phyloP scores from a whole-genome alignment of 2,797 vertebrate species.

The Selene dorsalis region DNA sequence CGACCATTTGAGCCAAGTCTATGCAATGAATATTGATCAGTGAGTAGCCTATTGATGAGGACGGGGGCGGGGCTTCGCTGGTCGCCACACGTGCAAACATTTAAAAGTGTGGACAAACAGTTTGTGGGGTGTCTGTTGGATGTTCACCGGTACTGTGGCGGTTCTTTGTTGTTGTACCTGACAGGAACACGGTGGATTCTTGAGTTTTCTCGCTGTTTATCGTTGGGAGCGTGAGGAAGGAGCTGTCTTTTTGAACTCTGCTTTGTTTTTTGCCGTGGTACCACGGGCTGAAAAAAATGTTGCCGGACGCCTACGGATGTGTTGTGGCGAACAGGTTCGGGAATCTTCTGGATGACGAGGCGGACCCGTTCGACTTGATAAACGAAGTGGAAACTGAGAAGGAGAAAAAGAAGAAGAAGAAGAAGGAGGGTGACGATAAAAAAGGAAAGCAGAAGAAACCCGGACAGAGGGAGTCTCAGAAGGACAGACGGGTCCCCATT shows the following conservation, averaged over 20 bases:
- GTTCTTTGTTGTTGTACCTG: not conserved
- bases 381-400: conserved; percentile 80
- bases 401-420: conserved; percentile 69
- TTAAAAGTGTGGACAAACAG: conserved; percentile 53
- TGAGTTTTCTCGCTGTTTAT: not conserved
- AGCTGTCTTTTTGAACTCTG: not conserved
- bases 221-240: not conserved
- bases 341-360: conserved; percentile 90
- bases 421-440: conserved; percentile 71
- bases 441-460: conserved; percentile 73
- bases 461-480: conserved; percentile 87
- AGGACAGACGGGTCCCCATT: conserved; percentile 75
- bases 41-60: conserved; percentile 31
- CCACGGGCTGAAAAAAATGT: conserved; percentile 81
- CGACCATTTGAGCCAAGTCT: not conserved
- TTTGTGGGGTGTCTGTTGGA: not conserved
- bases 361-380: conserved; percentile 91
- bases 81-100: conserved; percentile 67
- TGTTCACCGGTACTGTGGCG: not conserved
- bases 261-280: not conserved
- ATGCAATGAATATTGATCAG: conserved; percentile 36
- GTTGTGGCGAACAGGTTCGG: conserved; percentile 90
- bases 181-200: conserved; percentile 14
- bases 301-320: conserved; percentile 91
- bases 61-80: conserved; percentile 69